phyloP scores from a whole-genome alignment of 2,113 vertebrate species.

The Sturnus vulgaris region DNA sequence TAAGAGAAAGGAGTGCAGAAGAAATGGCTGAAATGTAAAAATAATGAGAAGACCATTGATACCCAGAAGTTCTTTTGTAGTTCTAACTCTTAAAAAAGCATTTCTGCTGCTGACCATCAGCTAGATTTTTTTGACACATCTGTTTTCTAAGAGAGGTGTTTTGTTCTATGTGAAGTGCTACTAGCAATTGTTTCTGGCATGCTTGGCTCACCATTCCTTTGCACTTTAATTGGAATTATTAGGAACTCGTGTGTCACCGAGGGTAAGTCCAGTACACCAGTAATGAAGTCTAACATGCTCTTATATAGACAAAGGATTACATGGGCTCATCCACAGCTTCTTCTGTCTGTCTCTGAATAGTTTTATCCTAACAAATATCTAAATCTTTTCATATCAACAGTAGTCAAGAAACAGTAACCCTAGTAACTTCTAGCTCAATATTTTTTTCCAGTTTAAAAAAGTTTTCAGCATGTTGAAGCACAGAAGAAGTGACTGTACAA shows the following conservation, averaged over 20 bases:
- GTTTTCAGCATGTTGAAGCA: conserved; percentile 42
- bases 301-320: background rate
- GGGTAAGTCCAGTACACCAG: background rate
- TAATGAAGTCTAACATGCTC: background rate
- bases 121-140: background rate
- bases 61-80: background rate
- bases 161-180: background rate
- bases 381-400: background rate
- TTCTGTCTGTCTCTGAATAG: background rate
- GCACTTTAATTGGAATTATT: background rate
- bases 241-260: background rate
- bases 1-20: background rate
- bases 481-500: conserved; percentile 31
- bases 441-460: conserved; percentile 17
- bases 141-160: background rate
- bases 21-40: background rate
- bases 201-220: background rate
- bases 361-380: background rate
- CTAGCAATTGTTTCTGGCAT: background rate
- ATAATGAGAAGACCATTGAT: background rate
- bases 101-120: background rate
- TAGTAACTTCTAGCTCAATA: conserved; percentile 58
- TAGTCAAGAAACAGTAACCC: conserved; percentile 32
- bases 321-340: background rate
- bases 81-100: background rate